Base-by-base conservation (phyloP, 2,113 vertebrate species). In the Polyodon spathula region DNA sequence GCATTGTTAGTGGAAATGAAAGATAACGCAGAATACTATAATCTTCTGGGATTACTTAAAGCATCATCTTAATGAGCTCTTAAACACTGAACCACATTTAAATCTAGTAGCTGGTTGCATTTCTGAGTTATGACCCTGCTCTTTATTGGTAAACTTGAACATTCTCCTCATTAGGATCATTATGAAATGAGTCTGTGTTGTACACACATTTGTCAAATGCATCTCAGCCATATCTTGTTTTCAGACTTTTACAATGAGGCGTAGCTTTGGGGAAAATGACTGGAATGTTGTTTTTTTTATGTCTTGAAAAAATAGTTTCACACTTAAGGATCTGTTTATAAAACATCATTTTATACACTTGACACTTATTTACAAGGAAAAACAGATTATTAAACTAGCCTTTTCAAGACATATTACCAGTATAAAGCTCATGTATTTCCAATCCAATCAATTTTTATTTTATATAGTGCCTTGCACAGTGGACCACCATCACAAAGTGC, bases 131-230 rank as follows among this genome's bases (percentile, higher is more conserved):
- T 43, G 44, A 37, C 59, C 64, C 64, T 56, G 53, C 42, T 16
- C 53, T n/a, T 43, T 66, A 66, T 66, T 66, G 64, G 60, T 66
- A 65, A 65, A 66, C 37, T 56, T 66, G 60, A 60, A 61, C 59
- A 60, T 61, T 66, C 42, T 50, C 16, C 43, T 66, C 60, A 51
- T 51, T 37, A 46, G 59, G 58, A 40, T 53, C 54, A 56, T 56
- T 61, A 56, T 37, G 54, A 61, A 41, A 61, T 54, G 16, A 27
- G 55, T 27, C 53, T 53, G 39, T n/a, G n/a, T n/a, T n/a, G n/a
- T n/a, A n/a, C n/a, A n/a, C n/a, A n/a, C n/a, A n/a, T n/a, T n/a
- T n/a, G n/a, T n/a, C n/a, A n/a, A n/a, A n/a, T n/a, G n/a, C n/a
- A n/a, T n/a, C n/a, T n/a, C n/a, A n/a, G n/a, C n/a, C n/a, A n/a